Percentiles rank a stretch among this genome's conserved stretches.
phyloP scores from a whole-genome alignment of 92 coral and sea anemone genomes.

The Meandrina meandrites region DNA sequence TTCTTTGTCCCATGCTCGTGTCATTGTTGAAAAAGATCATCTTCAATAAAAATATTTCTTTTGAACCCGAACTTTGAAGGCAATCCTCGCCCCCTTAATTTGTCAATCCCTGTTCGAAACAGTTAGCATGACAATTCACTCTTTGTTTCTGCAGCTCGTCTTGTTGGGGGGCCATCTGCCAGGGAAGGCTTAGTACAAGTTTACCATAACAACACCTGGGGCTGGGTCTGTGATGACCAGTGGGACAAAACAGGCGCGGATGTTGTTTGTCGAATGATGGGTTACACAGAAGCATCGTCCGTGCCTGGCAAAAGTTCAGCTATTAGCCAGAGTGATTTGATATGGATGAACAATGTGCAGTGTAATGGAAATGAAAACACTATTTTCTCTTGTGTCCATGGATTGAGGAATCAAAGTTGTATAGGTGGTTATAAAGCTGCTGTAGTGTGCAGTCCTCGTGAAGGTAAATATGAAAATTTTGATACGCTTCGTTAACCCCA shows the following conservation, averaged over 20 bases:
- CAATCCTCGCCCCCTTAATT: too few species aligned
- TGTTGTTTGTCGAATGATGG: constrained; percentile 47
- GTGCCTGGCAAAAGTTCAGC: background rate
- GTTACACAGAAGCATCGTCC: constrained; percentile 20
- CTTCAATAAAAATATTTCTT: too few species aligned
- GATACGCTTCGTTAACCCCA: too few species aligned
- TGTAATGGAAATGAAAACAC: background rate
- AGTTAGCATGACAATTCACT: background rate
- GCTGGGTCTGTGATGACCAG: constrained; percentile 38
- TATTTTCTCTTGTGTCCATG: background rate
- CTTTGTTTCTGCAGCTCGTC: background rate
- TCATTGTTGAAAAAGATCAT: too few species aligned
- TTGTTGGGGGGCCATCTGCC: background rate
- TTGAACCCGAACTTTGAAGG: too few species aligned
- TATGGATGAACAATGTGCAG: too few species aligned
- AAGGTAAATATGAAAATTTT: background rate
- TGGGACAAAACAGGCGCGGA: constrained; percentile 26
- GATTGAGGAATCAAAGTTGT: background rate
- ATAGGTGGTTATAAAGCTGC: constrained; percentile 7
- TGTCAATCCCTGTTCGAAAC: too few species aligned
- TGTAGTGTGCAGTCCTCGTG: constrained; percentile 32
- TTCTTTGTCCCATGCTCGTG: too few species aligned
- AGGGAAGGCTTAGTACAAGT: constrained; percentile 29
- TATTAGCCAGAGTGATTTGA: too few species aligned
- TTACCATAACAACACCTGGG: constrained; percentile 14